Evolutionary conservation across 2,888 invertebrate genomes (phyloP), one percentile per base, ranked within the genome.

Genomic region (Torymus aiolomorphi): DNA sequence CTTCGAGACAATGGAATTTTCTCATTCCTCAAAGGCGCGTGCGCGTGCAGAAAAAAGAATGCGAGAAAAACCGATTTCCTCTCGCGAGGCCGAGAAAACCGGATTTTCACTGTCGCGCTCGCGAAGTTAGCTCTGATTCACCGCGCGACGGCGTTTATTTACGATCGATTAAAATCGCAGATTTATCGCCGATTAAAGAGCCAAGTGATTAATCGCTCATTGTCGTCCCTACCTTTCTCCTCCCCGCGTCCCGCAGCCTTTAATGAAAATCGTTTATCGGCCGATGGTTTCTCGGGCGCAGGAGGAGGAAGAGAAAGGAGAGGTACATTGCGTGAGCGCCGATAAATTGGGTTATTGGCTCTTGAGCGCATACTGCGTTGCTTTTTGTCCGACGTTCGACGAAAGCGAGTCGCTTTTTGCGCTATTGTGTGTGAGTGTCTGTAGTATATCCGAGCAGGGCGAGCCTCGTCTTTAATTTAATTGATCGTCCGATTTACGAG

Each of bases 41-140:
- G n/a, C n/a, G n/a, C n/a, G 61, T 51, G 42, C 52, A 20, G 42
- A 16, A 18, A 54, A 69, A 61, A 31, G 56, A 59, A 51, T 2
- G 18, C 31, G 8, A 31, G 31, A 82, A 83, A 80, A 82, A 65
- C 75, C 80, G 76, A 75, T 74, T 80, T 66, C 69, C 65, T 76
- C 79, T 73, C 70, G 51, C 71, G 20, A 73, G 54, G n/a, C 14
- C 54, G 54, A 14, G 54, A 82, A 83, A 80, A 82, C 69, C 75
- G 81, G 76, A 75, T 74, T 80, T 66, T 71, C 65, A 77, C 79
- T 73, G 76, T 59, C 71, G 20, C 76, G 24, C 3, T 3, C 24
- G 31, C 31, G 31, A 31, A 31, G 31, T 31, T 31, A 3, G 31
- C 31, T 31, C 51, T 67, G 75, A 67, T 59, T 75, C 54, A 75